Evolutionary conservation across 2,888 invertebrate genomes (phyloP), one percentile per base, ranked within the genome.

Genomic region (Entomobrya proxima): DNA sequence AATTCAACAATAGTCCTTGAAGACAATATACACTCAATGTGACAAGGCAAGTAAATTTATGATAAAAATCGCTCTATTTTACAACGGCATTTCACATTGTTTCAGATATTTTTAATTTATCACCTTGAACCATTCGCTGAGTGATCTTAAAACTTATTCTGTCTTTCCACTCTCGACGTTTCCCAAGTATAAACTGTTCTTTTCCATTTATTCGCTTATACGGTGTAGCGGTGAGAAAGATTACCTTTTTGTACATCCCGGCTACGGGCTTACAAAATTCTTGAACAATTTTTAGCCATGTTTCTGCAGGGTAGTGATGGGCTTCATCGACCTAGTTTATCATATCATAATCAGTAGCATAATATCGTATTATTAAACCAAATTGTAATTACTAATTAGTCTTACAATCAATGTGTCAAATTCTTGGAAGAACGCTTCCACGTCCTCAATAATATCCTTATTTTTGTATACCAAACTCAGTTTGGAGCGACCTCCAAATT

Each of bases 171-270:
- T 40, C 15, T 7, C 11, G 55, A 7, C 6, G 6, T 9, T 55
- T 21, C 18, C 18, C 6, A 55, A 30, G 24, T 24, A 64, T 30
- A 27, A 27, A 13, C 11, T 13, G 6, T 30, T 11, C n/a, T 30
- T 9, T 9, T 24, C 64, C 64, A 11, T 64, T 11, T 30, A 11
- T 11, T 9, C 11, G 7, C 9, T 9, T 64, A 30, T 24, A 78
- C 7, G 78, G 78, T 2, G 78, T 78, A 6, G 78, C 78, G 4
- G 78, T 78, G n/a, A 78, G n/a, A 44, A 78, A 78, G 37, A 78
- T 27, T 3, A 64, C 24, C 37, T 37, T 61, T 21, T 64, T 64
- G 24, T 7, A n/a, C 61, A 40, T 21, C 9, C 24, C 18, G 11
- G 11, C 37, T 7, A 6, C 18, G 11, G 27, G 24, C 9, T 27